phyloP scores from a whole-genome alignment of 2,888 invertebrate genomes.

The Lepas anatifera region DNA sequence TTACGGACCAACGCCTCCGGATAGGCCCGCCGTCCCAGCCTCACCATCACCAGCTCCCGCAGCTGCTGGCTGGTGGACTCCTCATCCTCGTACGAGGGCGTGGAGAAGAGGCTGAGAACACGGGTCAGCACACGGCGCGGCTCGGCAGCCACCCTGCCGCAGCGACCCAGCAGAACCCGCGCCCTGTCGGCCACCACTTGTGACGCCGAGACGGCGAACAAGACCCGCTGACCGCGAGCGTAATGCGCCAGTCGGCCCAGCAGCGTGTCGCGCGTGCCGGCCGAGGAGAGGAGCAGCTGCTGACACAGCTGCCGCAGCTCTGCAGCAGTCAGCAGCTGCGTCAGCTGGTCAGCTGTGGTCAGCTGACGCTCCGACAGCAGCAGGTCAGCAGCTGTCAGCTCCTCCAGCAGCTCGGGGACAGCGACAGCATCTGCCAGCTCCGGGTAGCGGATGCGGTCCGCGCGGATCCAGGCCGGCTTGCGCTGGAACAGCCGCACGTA shows the following conservation, averaged over 20 bases:
- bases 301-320: slow-evolving; percentile 35
- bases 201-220: not conserved
- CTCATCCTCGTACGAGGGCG: slow-evolving; percentile 30
- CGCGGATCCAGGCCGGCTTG: slow-evolving; percentile 36
- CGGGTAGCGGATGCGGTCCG: slow-evolving; percentile 34
- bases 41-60: slow-evolving; percentile 35
- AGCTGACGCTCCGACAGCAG: slow-evolving; percentile 16
- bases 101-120: slow-evolving; percentile 36
- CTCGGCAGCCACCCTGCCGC: slow-evolving; percentile 32
- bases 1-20: slow-evolving; percentile 34
- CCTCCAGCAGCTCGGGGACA: slow-evolving; percentile 19
- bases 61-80: slow-evolving; percentile 27
- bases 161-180: slow-evolving; percentile 29
- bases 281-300: slow-evolving; percentile 17
- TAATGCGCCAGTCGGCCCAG: slow-evolving; percentile 8
- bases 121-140: slow-evolving; percentile 36
- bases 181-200: slow-evolving; percentile 23
- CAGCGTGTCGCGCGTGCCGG: slow-evolving; percentile 26
- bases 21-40: slow-evolving; percentile 36
- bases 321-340: slow-evolving; percentile 29
- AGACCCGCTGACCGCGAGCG: not conserved
- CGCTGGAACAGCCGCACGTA: slow-evolving; percentile 38
- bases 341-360: not conserved
- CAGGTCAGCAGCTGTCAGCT: slow-evolving; percentile 22
- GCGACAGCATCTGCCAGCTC: slow-evolving; percentile 33